Conservation (phyloP, 2,113 vertebrate species). For the Hiodon alosoides region DNA sequence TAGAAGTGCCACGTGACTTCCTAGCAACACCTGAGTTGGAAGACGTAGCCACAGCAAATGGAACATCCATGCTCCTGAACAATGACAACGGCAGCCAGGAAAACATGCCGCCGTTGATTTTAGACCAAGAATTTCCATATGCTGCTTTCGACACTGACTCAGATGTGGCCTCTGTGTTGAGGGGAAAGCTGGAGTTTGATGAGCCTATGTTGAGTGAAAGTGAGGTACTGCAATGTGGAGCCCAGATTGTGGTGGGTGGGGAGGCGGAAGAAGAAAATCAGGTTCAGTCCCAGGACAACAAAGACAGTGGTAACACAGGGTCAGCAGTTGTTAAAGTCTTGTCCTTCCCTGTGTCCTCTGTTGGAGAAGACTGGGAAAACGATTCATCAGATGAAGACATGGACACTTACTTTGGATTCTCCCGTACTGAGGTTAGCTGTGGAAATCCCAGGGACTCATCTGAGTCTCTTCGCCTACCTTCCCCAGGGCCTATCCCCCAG, state of each 20-base stretch:
- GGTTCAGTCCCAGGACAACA: slow-evolving; percentile 22
- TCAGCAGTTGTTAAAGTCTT: slow-evolving; percentile 8
- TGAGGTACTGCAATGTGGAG: slow-evolving; percentile 54
- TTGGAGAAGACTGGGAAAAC: slow-evolving; percentile 34
- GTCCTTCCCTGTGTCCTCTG: slow-evolving; percentile 9
- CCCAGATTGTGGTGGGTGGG: slow-evolving; percentile 32
- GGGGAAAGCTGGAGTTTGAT: slow-evolving; percentile 74
- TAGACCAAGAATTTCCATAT: slow-evolving; percentile 56
- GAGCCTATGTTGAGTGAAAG: slow-evolving; percentile 68
- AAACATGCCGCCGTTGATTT: slow-evolving; percentile 47
- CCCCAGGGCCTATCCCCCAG: slow-evolving; percentile 65
- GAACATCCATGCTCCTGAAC: slow-evolving; percentile 46
- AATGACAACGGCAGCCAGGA: slow-evolving; percentile 37
- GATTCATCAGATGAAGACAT: slow-evolving; percentile 47
- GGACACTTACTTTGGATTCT: slow-evolving; percentile 56
- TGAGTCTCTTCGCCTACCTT: slow-evolving; percentile 35
- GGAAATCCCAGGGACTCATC: slow-evolving; percentile 44
- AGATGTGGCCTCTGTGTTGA: slow-evolving; percentile 70
- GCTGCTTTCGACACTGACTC: slow-evolving; percentile 57
- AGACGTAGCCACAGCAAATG: slow-evolving; percentile 49
- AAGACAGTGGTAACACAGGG: slow-evolving; percentile 3
- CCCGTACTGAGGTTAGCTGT: slow-evolving; percentile 65
- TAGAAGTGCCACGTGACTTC: slow-evolving; percentile 61
- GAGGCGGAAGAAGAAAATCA: slow-evolving; percentile 24
- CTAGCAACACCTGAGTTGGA: slow-evolving; percentile 57